Evolutionary conservation across 2,797 vertebrate genomes (phyloP), one percentile per base, ranked within the genome.

Genomic region (Protonibea diacanthus): DNA sequence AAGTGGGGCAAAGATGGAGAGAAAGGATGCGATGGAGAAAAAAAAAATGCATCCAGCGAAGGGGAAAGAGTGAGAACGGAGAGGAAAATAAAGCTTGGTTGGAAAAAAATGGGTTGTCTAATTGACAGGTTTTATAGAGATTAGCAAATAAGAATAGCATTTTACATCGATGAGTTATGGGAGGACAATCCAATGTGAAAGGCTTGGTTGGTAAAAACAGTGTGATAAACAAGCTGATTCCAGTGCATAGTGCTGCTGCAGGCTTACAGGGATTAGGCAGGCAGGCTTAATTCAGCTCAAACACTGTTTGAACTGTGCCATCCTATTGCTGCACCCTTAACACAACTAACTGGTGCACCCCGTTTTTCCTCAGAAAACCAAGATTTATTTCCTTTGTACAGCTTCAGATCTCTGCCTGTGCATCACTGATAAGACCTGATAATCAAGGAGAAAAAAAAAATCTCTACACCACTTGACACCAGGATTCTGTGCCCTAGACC

Each of bases 241-340:
- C 78, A 86, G 92, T 81, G 85, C 83, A 86, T 85, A 90, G 91
- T 82, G 88, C 91, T 83, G 89, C 89, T 86, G 85, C 83, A 79
- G 92, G 93, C 89, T 94, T 93, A 93, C 82, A 84, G 90, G 93
- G 93, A 93, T 94, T 93, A 94, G 80, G 91, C 89, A 88, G 89
- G 77, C 87, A 84, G 90, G 92, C 91, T 94, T 94, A 93, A 93
- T 93, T 94, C 92, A 90, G 89, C 88, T 91, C 90, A 78, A 89
- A 86, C 92, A 89, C 88, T 84, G 82, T 93, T 93, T 93, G 89
- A 93, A 92, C 92, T 88, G 80, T 90, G 87, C 85, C 81, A 90
- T 93, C 83, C 88, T 69, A 80, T 80, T 83, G 85, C 87, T 78
- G 80, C 87, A 85, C 73, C 78, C 67, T 79, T 56, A 71, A 85